These are phyloP conservation scores for Tyto alba DNA, from an alignment of 2,113 vertebrate genomes.

Conservation along the genomic window DNA sequence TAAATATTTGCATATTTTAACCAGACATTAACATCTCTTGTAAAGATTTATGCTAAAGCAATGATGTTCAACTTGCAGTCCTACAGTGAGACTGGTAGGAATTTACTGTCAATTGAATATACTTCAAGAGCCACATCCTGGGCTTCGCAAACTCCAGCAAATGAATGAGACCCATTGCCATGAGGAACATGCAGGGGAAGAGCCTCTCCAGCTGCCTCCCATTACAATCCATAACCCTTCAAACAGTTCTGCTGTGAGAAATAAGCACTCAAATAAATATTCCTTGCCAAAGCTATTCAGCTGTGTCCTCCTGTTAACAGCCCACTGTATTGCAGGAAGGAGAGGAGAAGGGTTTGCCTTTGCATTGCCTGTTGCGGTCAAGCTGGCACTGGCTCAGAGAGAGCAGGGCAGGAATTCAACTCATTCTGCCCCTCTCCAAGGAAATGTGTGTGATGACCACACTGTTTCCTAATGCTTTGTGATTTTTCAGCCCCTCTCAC, in stretches of 20 bases:
- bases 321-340: not conserved
- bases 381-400: not conserved
- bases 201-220: slow-evolving; percentile 42
- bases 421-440: not conserved
- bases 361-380: not conserved
- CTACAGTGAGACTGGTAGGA: not conserved
- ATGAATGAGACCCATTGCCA: slow-evolving; percentile 17
- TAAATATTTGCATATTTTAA: slow-evolving; percentile 70
- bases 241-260: not conserved
- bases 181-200: not conserved
- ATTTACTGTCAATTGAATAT: slow-evolving; percentile 7
- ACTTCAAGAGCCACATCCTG: slow-evolving; percentile 21
- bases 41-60: slow-evolving; percentile 59
- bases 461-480: not conserved
- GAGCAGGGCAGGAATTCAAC: not conserved
- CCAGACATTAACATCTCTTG: slow-evolving; percentile 61
- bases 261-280: not conserved
- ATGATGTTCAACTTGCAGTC: slow-evolving; percentile 56
- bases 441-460: not conserved
- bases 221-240: not conserved
- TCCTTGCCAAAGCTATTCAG: slow-evolving; percentile 8
- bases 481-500: not conserved
- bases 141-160: not conserved
- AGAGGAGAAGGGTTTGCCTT: not conserved
- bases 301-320: not conserved